Base-by-base conservation (phyloP, 1,140 invertebrate genomes). In the Himalopsyche phryganea region DNA sequence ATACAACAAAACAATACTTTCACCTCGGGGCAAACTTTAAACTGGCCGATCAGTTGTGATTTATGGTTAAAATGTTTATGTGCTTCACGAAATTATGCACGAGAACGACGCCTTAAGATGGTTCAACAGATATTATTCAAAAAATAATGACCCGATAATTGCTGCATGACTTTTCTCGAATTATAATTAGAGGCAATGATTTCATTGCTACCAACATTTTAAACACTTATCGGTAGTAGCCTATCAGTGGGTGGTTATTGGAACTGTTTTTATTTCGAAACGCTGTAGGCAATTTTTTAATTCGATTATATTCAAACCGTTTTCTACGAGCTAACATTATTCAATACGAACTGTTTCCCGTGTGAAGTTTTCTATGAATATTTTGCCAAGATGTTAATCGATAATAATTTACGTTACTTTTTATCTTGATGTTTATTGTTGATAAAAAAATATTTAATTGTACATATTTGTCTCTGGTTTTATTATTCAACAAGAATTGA, bases 101-200 rank as follows among this genome's bases (percentile, higher is more conserved):
- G 45, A 14, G 32, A 48, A 48, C 46, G 4, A 19, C 15, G 14
- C 33, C 35, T 10, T 17, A 28, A 55, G 53, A 55, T 55, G 45
- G 9, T 35, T 46, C 44, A 54, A 32, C 23, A 54, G 51, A 54
- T 54, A 54, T n/a, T 19, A 41, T 32, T 36, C 42, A 54, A 13
- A 32, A 32, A 55, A 55, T 54, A 45, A 54, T 48, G 53, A 42
- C 44, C 9, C 35, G 42, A 40, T 55, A 55, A 55, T 53, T 48
- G 44, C 19, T 40, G 53, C 53, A 42, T 55, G 53, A 55, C 40
- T 55, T 48, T 55, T 55, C 53, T 48, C 53, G 14, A 55, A 47
- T 55, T 55, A 48, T 55, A 55, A 55, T 55, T 48, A 55, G 53
- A 36, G 44, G 42, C 53, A 55, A 55, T 55, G 53, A 47, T 47